A percentile compares a stretch with the other conserved stretches of the same genome.
phyloP scores from a whole-genome alignment of 2,797 vertebrate genomes.

The Rallus crepitans region DNA sequence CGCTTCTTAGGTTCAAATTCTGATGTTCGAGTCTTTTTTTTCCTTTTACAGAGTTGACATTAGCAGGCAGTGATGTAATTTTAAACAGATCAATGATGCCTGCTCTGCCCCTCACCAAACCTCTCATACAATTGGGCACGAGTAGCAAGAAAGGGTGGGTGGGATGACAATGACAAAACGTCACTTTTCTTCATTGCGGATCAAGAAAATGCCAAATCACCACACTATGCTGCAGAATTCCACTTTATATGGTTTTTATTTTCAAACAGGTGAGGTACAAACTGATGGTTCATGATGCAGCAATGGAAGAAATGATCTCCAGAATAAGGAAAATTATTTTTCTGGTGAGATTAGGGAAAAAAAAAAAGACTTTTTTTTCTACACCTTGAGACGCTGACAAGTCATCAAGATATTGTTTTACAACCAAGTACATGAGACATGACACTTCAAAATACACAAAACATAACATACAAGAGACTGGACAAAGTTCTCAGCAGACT shows the following conservation, averaged over 20 bases:
- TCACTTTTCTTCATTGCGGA: background rate
- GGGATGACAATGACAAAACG: slow-evolving; percentile 20
- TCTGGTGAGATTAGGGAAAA: background rate
- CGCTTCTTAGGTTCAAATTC: background rate
- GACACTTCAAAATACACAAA: background rate
- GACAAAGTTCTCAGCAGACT: background rate
- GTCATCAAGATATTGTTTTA: background rate
- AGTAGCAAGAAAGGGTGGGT: background rate
- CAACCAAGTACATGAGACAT: background rate
- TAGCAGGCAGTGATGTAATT: background rate
- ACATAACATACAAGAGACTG: background rate
- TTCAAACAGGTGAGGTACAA: background rate
- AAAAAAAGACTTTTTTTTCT: no score
- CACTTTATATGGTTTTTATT: slow-evolving; percentile 11
- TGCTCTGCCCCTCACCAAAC: background rate
- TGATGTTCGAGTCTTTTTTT: background rate
- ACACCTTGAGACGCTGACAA: background rate
- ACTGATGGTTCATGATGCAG: background rate
- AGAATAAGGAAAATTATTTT: background rate
- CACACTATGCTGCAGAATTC: background rate
- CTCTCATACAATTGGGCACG: background rate
- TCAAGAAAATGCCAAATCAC: background rate
- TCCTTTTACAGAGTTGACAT: background rate
- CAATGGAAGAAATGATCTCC: background rate
- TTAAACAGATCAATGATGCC: background rate